These are phyloP conservation scores for Rotaria sp. DNA, from an alignment of 2,888 invertebrate genomes.

Conservation along the genomic window DNA sequence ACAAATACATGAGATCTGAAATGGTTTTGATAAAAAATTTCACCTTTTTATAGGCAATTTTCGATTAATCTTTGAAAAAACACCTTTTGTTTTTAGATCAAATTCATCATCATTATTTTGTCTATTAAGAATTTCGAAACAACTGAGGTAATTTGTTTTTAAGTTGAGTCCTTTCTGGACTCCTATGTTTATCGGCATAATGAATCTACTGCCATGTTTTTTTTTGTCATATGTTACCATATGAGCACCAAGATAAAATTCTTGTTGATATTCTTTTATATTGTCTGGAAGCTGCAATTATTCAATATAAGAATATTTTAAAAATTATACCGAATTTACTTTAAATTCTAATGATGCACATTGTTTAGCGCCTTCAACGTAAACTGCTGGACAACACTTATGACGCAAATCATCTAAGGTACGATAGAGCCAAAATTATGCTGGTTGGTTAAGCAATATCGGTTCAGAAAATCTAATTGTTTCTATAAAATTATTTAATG, in stretches of 20 bases:
- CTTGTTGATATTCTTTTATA: background rate
- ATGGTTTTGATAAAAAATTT: background rate
- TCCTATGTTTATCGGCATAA: background rate
- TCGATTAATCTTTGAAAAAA: background rate
- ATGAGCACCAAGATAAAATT: background rate
- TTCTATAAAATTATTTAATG: no score
- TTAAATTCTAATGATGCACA: background rate
- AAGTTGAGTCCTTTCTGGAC: background rate
- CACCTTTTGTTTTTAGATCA: background rate
- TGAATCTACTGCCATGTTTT: background rate
- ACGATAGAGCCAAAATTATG: background rate
- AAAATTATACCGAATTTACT: no score
- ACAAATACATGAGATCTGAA: background rate
- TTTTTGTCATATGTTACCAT: background rate
- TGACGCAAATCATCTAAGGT: background rate
- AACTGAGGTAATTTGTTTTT: background rate
- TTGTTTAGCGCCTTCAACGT: background rate
- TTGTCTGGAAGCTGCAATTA: background rate
- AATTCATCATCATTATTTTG: background rate
- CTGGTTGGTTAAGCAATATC: background rate
- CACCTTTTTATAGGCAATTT: background rate
- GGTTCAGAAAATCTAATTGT: no score
- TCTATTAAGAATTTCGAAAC: background rate
- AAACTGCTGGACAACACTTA: background rate
- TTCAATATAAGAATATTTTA: no score